These are phyloP conservation scores for Anguilla japonica DNA, from an alignment of 2,113 vertebrate genomes.

Conservation along the genomic window DNA sequence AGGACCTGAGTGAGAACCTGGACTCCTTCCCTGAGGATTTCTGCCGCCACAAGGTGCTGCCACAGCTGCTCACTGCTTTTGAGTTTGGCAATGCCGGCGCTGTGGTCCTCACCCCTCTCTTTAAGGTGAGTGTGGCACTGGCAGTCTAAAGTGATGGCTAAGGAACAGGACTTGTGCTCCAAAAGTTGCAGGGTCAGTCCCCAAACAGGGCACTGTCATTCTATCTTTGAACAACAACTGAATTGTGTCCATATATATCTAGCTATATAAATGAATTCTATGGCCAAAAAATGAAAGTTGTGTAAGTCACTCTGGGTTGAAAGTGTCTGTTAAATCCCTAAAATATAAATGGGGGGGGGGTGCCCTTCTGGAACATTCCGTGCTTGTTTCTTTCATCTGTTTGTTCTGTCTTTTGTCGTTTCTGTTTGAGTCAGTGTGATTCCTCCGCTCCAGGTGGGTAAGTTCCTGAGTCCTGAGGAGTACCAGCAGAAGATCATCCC, in stretches of 20 bases:
- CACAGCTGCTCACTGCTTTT: conserved; percentile 85
- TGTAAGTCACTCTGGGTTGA: no score
- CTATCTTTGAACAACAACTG: no score
- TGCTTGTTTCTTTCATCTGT: not conserved
- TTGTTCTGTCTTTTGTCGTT: not conserved
- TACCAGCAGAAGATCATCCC: conserved; percentile 92
- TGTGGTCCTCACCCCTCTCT: conserved; percentile 84
- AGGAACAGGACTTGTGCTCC: no score
- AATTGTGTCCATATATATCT: no score
- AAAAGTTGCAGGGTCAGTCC: no score
- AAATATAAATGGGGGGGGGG: no score
- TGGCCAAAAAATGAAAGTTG: no score
- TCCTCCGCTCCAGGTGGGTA: conserved; percentile 75
- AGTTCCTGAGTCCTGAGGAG: conserved; percentile 82
- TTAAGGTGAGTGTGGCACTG: conserved; percentile 71
- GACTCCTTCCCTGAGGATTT: conserved; percentile 88
- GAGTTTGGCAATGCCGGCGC: conserved; percentile 87
- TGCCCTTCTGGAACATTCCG: not conserved
- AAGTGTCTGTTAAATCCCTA: no score
- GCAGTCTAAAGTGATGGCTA: no score
- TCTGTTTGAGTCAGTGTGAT: not conserved
- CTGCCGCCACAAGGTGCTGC: conserved; percentile 89
- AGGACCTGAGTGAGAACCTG: conserved; percentile 83
- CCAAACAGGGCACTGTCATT: no score
- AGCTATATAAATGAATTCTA: no score